Base-by-base conservation (phyloP, 2,888 invertebrate species). In the Hydrotaea diabolus region DNA sequence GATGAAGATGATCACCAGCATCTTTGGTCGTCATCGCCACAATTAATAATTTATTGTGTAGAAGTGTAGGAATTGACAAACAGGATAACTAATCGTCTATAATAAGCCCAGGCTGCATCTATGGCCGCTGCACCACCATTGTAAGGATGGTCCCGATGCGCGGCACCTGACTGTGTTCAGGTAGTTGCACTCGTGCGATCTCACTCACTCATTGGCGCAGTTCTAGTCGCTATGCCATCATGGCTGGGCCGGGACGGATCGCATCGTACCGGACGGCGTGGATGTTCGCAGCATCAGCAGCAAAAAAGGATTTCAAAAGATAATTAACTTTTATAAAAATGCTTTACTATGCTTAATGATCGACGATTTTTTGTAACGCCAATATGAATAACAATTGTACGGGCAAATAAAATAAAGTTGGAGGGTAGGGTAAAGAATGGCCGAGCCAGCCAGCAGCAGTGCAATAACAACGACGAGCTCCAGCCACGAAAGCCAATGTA, bases 271-370 rank as follows among this genome's bases (percentile, higher is more conserved):
- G 19, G 19, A 43, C 43, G 7, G 64, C 31, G 31, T 7, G 7
- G 1, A 17, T 21, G 17, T 9, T 21, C 1, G 21, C 43, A 43
- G 13, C 31, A 26, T 43, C 71, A 36, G 9, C 39, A 39, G 9
- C 39, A 39, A 39, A 39, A 13, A 53, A 74, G 82, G 73, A 82
- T 85, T 79, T 85, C 74, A 79, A 85, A 85, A 85, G 82, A 85
- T 85, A 85, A 85, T 85, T 85, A 85, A 85, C 85, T 85, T 85
- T 85, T 85, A 85, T 85, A 79, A 85, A 85, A 85, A 85, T 85
- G 74, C 85, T 82, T 85, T 80, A 77, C 85, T 82, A 80, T 85
- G 81, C 84, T 82, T 85, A 85, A 85, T 85, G 85, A 85, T 85
- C 84, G 73, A 85, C 84, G 84, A 85, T 85, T 82, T 85, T 85